Percentiles rank a stretch among this genome's conserved stretches.
Evolutionary conservation across 2,888 invertebrate species (phyloP).

Genomic region (Psococerastis gibbosa): DNA sequence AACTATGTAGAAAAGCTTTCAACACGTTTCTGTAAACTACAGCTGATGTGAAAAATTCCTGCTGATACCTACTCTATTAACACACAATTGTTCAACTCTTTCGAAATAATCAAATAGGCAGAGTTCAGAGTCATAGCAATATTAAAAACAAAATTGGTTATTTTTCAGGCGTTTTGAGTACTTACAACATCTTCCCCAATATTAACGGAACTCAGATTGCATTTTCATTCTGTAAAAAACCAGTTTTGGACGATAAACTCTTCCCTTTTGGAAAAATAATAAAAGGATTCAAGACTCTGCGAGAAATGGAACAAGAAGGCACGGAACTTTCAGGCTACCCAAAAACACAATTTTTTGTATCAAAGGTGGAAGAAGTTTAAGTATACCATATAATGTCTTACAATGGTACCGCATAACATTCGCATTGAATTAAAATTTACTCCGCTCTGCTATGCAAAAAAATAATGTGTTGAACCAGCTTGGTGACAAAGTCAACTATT

Average conservation of each 20-base stretch:
- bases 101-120: background rate
- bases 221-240: constrained; percentile 14
- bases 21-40: too few relatives aligned
- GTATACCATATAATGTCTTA: too few relatives aligned
- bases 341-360: background rate
- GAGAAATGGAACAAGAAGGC: constrained; percentile 11
- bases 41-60: too few relatives aligned
- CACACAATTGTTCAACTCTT: background rate
- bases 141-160: too few relatives aligned
- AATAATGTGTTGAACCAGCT: too few relatives aligned
- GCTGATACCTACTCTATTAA: background rate
- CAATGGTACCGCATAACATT: too few relatives aligned
- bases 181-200: constrained; percentile 13
- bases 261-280: constrained; percentile 16
- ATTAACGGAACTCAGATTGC: constrained; percentile 16
- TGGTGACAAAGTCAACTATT: too few relatives aligned
- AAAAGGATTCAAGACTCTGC: constrained; percentile 14
- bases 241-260: constrained; percentile 14
- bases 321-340: background rate
- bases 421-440: too few relatives aligned
- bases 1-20: too few relatives aligned
- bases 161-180: constrained; percentile 16
- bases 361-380: background rate
- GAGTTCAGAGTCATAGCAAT: too few relatives aligned
- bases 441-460: too few relatives aligned